Base-by-base conservation (phyloP, 1,140 invertebrate species). In the Limonius californicus region DNA sequence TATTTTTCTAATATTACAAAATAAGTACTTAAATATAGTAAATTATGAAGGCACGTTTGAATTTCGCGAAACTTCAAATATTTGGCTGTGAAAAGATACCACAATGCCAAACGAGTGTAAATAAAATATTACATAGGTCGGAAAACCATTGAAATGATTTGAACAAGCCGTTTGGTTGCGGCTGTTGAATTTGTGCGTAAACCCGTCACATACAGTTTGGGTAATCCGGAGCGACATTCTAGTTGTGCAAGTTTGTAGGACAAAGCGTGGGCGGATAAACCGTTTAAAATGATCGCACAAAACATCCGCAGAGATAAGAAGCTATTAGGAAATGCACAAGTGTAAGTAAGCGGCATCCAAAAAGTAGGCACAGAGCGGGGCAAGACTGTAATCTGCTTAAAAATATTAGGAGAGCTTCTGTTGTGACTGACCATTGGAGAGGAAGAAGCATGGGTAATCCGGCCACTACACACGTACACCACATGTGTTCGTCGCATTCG, bases 401-500 rank as follows among this genome's bases (percentile, higher is more conserved):
- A 21, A 14, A 55, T 27, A 55, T 55, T 55, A 55, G 35, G 15
- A 15, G 16, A 35, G 14, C 9, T n/a, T 35, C 55, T 42, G 55
- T 57, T 57, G 35, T 57, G 14, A 42, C 30, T 60, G 59, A 21
- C 59, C 59, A 21, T 9, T 60, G 23, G 19, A 60, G 59, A 54
- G 59, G 59, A 60, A 60, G 19, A 54, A 39, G 23, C 30, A 59
- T 60, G 18, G 59, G 45, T 54, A 60, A 54, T 54, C 59, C 59
- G 4, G 18, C 30, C 15, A 59, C 45, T 50, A 45, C 23, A 14
- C 57, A 50, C 59, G 18, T 19, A 27, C 32, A 60, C 50, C 59
- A 53, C 59, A 60, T 53, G 50, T 39, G 50, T 27, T 43, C 27
- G 20, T 14, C 14, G 21, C 16, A 12, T 56, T 19, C 8, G 4